These are phyloP conservation scores for Sebastes hubbsi DNA, from an alignment of 2,797 vertebrate genomes.

Conservation along the genomic window DNA sequence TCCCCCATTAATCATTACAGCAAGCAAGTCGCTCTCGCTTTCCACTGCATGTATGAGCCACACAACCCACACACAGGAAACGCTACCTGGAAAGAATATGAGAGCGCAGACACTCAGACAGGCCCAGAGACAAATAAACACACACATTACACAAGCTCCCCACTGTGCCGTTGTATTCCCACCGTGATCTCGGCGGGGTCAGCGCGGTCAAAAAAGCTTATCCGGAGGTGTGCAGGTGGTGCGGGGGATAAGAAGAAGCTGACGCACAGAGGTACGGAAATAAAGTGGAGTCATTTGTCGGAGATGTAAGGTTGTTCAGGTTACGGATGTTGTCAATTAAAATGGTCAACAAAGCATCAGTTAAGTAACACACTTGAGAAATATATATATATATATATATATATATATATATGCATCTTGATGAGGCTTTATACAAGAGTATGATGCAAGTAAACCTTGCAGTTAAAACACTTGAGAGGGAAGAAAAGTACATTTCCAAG, in stretches of 20 bases:
- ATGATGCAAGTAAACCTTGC: background rate
- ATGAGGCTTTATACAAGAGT: background rate
- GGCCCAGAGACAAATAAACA: conserved; percentile 27
- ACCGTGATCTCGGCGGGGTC: conserved; percentile 24
- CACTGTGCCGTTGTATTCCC: conserved; percentile 16
- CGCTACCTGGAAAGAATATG: conserved; percentile 31
- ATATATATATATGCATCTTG: too few species aligned
- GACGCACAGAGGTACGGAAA: background rate
- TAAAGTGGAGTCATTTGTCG: conserved; percentile 3
- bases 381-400: background rate
- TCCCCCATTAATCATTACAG: conserved; percentile 73
- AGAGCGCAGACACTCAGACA: conserved; percentile 23
- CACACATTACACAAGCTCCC: conserved; percentile 14
- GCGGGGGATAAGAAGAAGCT: background rate
- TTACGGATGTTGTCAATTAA: conserved; percentile 23
- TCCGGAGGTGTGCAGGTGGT: conserved; percentile 28
- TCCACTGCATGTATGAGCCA: conserved; percentile 15
- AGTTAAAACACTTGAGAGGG: background rate
- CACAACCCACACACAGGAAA: conserved; percentile 20
- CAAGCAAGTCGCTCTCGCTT: conserved; percentile 40
- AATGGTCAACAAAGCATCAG: conserved; percentile 1
- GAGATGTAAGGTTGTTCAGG: background rate
- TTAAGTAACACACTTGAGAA: background rate
- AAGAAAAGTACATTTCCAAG: background rate
- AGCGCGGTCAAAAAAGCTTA: conserved; percentile 19